These are phyloP conservation scores for Plectropomus leopardus DNA, from an alignment of 2,113 vertebrate genomes.

Conservation along the genomic window DNA sequence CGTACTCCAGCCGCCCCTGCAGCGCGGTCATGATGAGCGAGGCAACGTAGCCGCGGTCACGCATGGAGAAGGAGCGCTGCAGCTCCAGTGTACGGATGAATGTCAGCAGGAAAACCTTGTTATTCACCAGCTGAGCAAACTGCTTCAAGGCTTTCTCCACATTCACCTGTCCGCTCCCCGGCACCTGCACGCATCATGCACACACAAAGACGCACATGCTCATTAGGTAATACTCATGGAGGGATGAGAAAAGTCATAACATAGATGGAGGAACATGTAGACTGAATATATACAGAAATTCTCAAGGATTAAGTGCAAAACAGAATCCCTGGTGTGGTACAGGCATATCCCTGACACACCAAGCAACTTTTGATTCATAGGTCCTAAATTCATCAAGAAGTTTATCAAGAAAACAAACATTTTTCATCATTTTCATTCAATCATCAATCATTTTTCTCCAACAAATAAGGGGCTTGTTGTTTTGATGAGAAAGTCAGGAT, in stretches of 20 bases:
- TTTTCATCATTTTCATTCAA: too few species aligned
- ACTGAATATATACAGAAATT: neutral
- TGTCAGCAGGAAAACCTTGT: conserved; percentile 96
- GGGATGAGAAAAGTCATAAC: conserved; percentile 27
- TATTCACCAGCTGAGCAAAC: conserved; percentile 97
- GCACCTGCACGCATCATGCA: conserved; percentile 86
- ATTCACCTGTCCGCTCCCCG: conserved; percentile 92
- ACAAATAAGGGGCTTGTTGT: neutral
- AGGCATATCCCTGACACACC: neutral
- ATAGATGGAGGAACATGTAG: conserved; percentile 6
- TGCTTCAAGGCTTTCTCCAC: conserved; percentile 98
- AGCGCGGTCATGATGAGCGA: conserved; percentile 98
- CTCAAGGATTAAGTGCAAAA: neutral
- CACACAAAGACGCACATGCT: conserved; percentile 43
- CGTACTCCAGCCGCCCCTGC: conserved; percentile 95
- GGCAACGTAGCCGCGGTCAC: conserved; percentile 96
- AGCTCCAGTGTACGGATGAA: conserved; percentile 97
- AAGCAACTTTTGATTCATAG: neutral
- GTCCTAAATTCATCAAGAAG: neutral
- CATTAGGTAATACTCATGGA: conserved; percentile 43
- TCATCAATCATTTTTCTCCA: neutral
- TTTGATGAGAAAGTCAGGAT: conserved; percentile 1
- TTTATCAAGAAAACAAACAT: neutral
- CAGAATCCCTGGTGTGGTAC: neutral
- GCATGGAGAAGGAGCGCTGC: conserved; percentile 99